Percentiles rank a stretch among this genome's conserved stretches.
Conservation (phyloP, 2,113 vertebrate species). For the Nothobranchius furzeri region DNA sequence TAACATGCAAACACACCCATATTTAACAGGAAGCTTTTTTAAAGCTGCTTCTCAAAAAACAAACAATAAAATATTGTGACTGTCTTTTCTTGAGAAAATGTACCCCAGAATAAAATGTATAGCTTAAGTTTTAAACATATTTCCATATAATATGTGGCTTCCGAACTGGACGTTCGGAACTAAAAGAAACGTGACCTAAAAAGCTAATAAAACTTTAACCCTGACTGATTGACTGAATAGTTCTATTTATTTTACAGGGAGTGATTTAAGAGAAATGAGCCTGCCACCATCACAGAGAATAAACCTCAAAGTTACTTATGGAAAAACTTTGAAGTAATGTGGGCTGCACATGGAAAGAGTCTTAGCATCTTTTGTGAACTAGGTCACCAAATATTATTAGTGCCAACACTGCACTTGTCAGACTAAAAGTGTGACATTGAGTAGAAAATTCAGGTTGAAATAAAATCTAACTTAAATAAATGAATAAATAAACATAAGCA, state of each 20-base stretch:
- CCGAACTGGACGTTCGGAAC: too few species aligned
- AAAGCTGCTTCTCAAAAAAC: neutral
- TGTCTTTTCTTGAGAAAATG: neutral
- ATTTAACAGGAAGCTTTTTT: neutral
- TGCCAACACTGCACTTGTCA: constrained; percentile 10
- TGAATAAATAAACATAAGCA: too few species aligned
- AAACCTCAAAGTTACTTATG: neutral
- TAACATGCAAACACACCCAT: neutral
- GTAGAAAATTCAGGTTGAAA: neutral
- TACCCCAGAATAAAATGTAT: neutral
- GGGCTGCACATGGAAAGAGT: neutral
- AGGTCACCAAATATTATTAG: constrained; percentile 3
- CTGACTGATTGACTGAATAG: too few species aligned
- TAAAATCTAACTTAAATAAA: too few species aligned
- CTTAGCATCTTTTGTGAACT: neutral
- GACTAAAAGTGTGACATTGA: neutral
- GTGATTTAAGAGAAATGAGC: too few species aligned
- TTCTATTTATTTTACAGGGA: too few species aligned
- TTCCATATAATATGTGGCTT: too few species aligned
- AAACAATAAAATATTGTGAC: too few species aligned
- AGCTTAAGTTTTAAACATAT: neutral
- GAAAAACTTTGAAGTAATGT: constrained; percentile 6
- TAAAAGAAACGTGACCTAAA: too few species aligned
- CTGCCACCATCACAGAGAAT: neutral
- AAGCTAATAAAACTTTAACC: too few species aligned